Conservation (phyloP, 2,888 invertebrate genomes). For the Schizotus pectinicornis region DNA sequence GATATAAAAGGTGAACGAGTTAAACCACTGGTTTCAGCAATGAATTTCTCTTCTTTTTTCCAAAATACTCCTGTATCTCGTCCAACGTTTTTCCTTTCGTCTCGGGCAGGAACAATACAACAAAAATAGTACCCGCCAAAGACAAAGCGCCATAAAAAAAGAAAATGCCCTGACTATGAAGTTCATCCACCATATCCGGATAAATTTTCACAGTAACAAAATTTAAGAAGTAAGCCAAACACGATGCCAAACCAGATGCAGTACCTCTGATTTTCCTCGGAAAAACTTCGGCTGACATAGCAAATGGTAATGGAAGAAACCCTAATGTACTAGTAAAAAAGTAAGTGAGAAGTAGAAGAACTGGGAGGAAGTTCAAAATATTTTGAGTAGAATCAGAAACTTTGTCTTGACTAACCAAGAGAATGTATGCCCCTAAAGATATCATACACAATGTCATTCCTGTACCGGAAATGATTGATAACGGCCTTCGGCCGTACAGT, state of each 20-base stretch:
- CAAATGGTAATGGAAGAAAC: conserved; percentile 64
- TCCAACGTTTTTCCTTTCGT: conserved; percentile 62
- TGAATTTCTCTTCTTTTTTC: conserved; percentile 32
- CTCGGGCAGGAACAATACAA: conserved; percentile 60
- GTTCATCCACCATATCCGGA: conserved; percentile 54
- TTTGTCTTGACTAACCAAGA: conserved; percentile 46
- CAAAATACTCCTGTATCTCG: conserved; percentile 61
- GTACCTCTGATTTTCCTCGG: conserved; percentile 62
- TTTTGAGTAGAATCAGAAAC: conserved; percentile 37
- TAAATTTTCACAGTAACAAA: conserved; percentile 63
- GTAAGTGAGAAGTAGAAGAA: conserved; percentile 58
- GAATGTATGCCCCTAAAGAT: conserved; percentile 58
- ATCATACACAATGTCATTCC: conserved; percentile 65
- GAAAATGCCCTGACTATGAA: conserved; percentile 61
- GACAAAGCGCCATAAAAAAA: conserved; percentile 60
- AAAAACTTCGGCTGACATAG: conserved; percentile 64
- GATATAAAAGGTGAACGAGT: too few relatives aligned
- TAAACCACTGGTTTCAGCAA: conserved; percentile 1
- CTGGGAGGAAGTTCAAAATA: conserved; percentile 54
- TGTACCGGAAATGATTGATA: conserved; percentile 65
- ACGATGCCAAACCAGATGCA: conserved; percentile 60
- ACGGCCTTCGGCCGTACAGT: conserved; percentile 63
- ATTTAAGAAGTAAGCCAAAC: conserved; percentile 61
- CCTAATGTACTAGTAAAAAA: conserved; percentile 63
- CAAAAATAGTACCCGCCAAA: conserved; percentile 60